Percentiles rank a stretch among this genome's conserved stretches.
phyloP scores from a whole-genome alignment of 2,113 vertebrate species.

The Mesembrinibis cayennensis region DNA sequence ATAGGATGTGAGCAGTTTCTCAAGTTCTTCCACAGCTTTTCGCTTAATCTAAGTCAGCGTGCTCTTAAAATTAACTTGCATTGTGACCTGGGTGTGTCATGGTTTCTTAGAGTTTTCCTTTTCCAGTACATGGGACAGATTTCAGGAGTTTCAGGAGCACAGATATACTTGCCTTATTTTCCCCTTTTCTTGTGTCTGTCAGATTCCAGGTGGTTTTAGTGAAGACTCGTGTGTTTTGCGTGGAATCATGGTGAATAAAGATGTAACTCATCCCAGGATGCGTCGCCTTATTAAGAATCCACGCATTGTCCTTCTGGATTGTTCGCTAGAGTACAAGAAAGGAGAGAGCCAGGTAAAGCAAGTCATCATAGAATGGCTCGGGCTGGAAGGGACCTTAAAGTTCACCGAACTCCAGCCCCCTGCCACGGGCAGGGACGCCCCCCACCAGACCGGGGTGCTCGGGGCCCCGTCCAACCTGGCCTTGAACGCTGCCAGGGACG shows the following conservation, averaged over 20 bases:
- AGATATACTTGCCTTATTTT: rapidly evolving
- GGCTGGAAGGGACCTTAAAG: too few species aligned
- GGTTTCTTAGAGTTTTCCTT: not conserved
- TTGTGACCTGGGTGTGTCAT: rapidly evolving
- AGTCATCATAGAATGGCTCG: too few species aligned
- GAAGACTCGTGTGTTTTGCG: slow-evolving; percentile 90
- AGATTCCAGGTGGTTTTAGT: slow-evolving; percentile 93
- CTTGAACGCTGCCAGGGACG: too few species aligned
- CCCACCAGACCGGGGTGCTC: too few species aligned
- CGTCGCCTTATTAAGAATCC: slow-evolving; percentile 88
- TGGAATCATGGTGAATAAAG: slow-evolving; percentile 97
- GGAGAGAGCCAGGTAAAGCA: slow-evolving; percentile 92
- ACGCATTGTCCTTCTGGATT: slow-evolving; percentile 90
- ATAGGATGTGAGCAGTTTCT: not conserved
- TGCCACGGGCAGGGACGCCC: too few species aligned
- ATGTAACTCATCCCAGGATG: slow-evolving; percentile 93
- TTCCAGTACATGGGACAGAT: rapidly evolving
- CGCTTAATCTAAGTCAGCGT: rapidly evolving
- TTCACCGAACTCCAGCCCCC: too few species aligned
- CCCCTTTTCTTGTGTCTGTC: not conserved
- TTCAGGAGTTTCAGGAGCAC: not conserved
- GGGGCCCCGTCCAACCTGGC: too few species aligned
- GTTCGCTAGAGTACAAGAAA: slow-evolving; percentile 96
- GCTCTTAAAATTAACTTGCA: not conserved
- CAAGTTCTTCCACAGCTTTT: not conserved